phyloP scores from a whole-genome alignment of 2,797 vertebrate species.

The Gymnopithys bicolor region DNA sequence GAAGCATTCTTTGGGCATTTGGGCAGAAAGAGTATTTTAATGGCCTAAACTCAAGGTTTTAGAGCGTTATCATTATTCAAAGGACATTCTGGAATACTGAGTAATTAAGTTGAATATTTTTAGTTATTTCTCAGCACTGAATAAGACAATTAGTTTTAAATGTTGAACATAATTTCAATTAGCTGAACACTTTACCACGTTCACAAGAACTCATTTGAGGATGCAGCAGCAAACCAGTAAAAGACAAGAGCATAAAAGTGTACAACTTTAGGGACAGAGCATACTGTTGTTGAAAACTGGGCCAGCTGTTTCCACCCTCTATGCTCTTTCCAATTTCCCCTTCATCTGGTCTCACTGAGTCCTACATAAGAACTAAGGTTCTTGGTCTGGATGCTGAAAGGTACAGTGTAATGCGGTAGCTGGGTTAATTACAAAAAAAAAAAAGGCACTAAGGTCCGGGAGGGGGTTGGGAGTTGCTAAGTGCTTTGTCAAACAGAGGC shows the following conservation, averaged over 20 bases:
- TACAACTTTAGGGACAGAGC: not conserved
- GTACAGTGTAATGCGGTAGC: not conserved
- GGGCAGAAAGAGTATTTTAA: slow-evolving; percentile 67
- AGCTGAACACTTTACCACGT: not conserved
- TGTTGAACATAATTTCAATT: slow-evolving; percentile 31
- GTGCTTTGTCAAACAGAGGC: not conserved
- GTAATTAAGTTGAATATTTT: slow-evolving; percentile 69
- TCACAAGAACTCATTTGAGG: not conserved
- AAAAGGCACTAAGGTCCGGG: rapidly evolving
- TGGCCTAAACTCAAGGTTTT: slow-evolving; percentile 40
- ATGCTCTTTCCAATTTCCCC: rapidly evolving
- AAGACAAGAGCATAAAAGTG: not conserved
- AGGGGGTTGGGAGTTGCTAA: not conserved
- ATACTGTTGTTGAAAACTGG: not conserved
- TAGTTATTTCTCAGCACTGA: slow-evolving; percentile 25
- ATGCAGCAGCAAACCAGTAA: not conserved
- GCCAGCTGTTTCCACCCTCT: not conserved
- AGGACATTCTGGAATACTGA: slow-evolving; percentile 59
- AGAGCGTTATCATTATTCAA: slow-evolving; percentile 53
- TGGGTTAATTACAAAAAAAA: not conserved
- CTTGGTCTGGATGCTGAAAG: not conserved
- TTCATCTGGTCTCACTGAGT: not conserved
- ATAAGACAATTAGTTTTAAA: slow-evolving; percentile 50
- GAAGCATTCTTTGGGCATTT: slow-evolving; percentile 44
- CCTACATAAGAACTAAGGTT: not conserved